Base-by-base conservation (phyloP, 2,113 vertebrate species). In the Uria aalge region DNA sequence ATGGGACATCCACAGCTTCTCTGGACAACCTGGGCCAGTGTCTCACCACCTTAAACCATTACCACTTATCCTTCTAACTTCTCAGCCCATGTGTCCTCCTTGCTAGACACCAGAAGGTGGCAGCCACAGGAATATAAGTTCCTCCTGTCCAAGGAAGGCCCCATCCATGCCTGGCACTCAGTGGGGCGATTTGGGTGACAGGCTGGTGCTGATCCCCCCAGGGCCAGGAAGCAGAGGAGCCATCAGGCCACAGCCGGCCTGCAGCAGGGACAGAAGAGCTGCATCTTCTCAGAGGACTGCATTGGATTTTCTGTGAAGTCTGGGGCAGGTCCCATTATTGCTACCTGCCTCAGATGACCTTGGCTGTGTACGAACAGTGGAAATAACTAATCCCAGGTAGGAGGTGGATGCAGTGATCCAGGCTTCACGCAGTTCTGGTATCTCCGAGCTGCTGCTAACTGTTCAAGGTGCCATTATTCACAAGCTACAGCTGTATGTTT, bases 101-200 rank as follows among this genome's bases (percentile, higher is more conserved):
- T 78, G 40, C 22, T 43, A 69, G 38, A 71, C 19, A 41, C 21
- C 57, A 23, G 15, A 41, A 85, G 60, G 55, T 45, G 26, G 21
- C 26, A 78, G 60, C 29, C 57, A 50, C 1, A 1, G 69, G 22
- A 74, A 26, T 36, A 32, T 50, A n/a, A 91, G 63, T 67, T 45
- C 38, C 32, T 59, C 12, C 32, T 82, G 7, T 64, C 66, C 5
- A 4, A 63, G 60, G 60, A 85, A 68, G 40, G 29, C 63, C 1
- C 0, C 50, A 23, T 29, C 26, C 3, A 0, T 60, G 34, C 34
- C 66, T 8, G 6, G 2, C 29, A 16, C 43, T 63, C 6, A 7
- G 12, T 11, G 4, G 22, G 10, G 34, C 4, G 2, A 45, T 27
- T 21, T 1, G 4, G 27, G 9, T 40, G 13, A 63, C 12, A 17